phyloP scores from a whole-genome alignment of 2,888 invertebrate genomes.

The Tanypteryx hageni region DNA sequence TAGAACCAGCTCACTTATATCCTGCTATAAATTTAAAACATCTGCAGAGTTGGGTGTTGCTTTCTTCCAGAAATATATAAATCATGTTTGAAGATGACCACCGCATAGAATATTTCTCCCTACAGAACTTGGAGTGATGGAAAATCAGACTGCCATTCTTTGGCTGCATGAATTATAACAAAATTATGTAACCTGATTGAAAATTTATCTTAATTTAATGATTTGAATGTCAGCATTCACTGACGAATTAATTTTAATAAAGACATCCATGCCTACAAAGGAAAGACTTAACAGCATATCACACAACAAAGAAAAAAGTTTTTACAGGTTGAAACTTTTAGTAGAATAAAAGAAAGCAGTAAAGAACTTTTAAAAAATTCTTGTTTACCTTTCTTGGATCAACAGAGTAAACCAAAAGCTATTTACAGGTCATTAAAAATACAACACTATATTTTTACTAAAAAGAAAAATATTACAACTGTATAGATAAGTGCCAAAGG shows the following conservation, averaged over 20 bases:
- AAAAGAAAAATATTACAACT: neutral
- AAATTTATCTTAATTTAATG: neutral
- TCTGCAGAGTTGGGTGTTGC: neutral
- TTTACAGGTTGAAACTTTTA: neutral
- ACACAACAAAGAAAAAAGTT: neutral
- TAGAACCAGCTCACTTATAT: neutral
- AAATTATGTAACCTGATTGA: neutral
- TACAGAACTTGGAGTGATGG: neutral
- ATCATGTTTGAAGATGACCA: neutral
- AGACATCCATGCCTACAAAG: neutral
- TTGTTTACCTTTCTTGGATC: neutral
- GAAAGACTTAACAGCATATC: neutral
- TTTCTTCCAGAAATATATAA: neutral
- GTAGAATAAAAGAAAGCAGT: neutral
- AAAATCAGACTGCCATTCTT: neutral
- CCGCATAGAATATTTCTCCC: neutral
- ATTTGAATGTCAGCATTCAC: neutral
- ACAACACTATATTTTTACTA: neutral
- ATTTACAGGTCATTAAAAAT: neutral
- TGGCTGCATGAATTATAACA: neutral
- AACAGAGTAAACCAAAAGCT: neutral
- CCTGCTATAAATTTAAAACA: neutral
- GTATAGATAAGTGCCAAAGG: neutral
- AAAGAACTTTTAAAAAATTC: neutral
- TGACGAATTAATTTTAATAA: too few relatives aligned